Conservation (phyloP, 2,113 vertebrate genomes). For the Cnemophilus loriae region DNA sequence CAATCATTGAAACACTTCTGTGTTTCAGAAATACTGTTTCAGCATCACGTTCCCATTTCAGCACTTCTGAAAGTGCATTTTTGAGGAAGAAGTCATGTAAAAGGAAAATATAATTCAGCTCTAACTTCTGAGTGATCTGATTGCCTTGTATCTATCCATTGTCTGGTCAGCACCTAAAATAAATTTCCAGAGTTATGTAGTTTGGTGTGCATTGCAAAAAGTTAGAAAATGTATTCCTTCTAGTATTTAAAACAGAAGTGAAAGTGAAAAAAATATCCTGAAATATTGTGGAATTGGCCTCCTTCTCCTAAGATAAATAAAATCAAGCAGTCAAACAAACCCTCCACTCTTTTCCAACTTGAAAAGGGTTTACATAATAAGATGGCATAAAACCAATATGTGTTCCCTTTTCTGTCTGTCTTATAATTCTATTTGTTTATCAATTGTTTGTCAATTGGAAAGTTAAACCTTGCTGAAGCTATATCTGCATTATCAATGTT, state of each 20-base stretch:
- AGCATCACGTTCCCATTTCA: not conserved
- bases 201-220: not conserved
- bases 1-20: not conserved
- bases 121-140: not conserved
- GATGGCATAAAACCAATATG: not conserved
- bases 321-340: fast-evolving
- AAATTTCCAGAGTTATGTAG: not conserved
- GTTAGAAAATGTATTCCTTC: not conserved
- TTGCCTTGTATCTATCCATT: not conserved
- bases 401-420: not conserved
- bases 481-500: not conserved
- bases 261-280: not conserved
- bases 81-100: not conserved
- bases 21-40: not conserved
- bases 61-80: not conserved
- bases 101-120: not conserved
- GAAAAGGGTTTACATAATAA: not conserved
- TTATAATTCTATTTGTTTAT: not conserved
- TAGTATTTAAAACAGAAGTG: not conserved
- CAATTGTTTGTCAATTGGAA: not conserved
- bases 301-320: not conserved
- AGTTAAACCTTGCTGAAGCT: not conserved
- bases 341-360: not conserved
- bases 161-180: not conserved
- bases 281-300: not conserved